Evolutionary conservation across 35 echinoderm and acorn worm species (phyloP).

Genomic region (Heliocidaris tuberculata): DNA sequence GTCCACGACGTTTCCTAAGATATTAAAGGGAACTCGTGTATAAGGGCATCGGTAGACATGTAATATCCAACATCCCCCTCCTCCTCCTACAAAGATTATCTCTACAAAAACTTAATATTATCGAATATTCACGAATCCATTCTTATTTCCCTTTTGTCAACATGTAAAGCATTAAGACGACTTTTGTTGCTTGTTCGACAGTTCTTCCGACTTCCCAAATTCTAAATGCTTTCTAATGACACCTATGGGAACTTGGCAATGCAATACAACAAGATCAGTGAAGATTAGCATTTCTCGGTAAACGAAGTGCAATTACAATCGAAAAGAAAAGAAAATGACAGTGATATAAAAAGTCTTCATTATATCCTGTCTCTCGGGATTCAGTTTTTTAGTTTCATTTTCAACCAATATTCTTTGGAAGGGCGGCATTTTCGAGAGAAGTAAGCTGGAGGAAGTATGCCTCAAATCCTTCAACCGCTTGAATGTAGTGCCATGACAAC

Average conservation of each 20-base stretch:
- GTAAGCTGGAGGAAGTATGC: slow-evolving; percentile 4
- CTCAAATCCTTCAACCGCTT: slow-evolving; percentile 3
- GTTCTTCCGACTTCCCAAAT: background rate
- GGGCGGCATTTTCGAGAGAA: background rate
- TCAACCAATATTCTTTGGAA: background rate
- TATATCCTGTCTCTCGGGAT: background rate
- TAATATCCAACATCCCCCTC: too few relatives aligned
- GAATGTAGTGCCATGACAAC: slow-evolving; percentile 9
- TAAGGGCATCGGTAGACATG: too few relatives aligned
- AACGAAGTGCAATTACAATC: background rate
- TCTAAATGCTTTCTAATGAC: background rate
- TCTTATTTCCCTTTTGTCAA: too few relatives aligned
- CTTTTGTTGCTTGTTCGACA: too few relatives aligned
- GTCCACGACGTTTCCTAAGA: too few relatives aligned
- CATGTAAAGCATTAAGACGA: too few relatives aligned
- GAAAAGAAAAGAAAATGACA: background rate
- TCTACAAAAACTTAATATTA: too few relatives aligned
- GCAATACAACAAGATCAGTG: too few relatives aligned
- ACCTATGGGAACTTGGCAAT: background rate
- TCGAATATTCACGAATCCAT: too few relatives aligned
- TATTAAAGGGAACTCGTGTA: too few relatives aligned
- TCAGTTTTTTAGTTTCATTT: background rate
- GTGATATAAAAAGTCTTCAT: background rate
- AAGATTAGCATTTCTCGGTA: background rate
- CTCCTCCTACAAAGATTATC: too few relatives aligned